phyloP scores from a whole-genome alignment of 2,888 invertebrate genomes.

The Pemphredon lugubris region DNA sequence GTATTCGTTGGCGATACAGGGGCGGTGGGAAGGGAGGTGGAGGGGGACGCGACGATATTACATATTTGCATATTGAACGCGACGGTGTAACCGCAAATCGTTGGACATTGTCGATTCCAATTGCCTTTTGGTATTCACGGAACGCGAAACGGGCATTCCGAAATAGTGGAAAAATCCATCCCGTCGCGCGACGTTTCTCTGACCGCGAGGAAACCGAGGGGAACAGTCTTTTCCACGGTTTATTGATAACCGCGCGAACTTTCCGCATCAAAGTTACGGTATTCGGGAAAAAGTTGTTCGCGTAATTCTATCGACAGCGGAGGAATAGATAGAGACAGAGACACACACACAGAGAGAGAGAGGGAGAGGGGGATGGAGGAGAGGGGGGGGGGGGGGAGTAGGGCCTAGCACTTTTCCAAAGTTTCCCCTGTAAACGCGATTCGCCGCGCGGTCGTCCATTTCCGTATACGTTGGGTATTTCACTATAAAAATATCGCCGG shows the following conservation, averaged over 20 bases:
- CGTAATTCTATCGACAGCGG: not conserved
- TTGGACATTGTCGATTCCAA: slow-evolving; percentile 41
- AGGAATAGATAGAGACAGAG: too few species aligned
- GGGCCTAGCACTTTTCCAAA: too few species aligned
- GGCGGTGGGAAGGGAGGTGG: not conserved
- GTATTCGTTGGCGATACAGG: not conserved
- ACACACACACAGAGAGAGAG: too few species aligned
- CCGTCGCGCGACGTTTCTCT: not conserved
- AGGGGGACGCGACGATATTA: slow-evolving; percentile 20
- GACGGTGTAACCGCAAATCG: slow-evolving; percentile 37
- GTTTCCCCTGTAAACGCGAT: too few species aligned
- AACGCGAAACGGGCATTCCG: slow-evolving; percentile 31
- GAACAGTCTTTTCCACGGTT: slow-evolving; percentile 9
- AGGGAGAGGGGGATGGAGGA: too few species aligned
- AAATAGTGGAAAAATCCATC: slow-evolving; percentile 16
- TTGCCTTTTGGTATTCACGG: slow-evolving; percentile 46
- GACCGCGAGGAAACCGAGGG: slow-evolving; percentile 6
- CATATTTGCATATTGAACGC: slow-evolving; percentile 40
- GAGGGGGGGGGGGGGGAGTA: too few species aligned
- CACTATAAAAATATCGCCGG: too few species aligned
- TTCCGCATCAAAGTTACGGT: slow-evolving; percentile 4
- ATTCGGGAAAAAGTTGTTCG: not conserved
- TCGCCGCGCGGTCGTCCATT: too few species aligned
- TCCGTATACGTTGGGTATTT: too few species aligned
- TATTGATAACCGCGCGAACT: slow-evolving; percentile 11